These are phyloP conservation scores for Bedellia somnulentella DNA, from an alignment of 2,888 invertebrate species.

Conservation along the genomic window DNA sequence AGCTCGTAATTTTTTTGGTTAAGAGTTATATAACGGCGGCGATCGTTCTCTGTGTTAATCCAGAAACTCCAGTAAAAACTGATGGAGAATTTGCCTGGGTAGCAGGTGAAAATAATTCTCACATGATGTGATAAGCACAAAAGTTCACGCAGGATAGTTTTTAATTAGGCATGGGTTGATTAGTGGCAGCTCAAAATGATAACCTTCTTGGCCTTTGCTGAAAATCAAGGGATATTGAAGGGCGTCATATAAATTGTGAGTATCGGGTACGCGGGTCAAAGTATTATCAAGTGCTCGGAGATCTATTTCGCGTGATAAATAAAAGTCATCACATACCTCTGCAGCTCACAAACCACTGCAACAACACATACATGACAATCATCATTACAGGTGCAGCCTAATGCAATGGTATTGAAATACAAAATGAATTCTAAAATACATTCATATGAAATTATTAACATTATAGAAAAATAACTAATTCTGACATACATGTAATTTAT, in stretches of 20 bases:
- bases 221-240: constrained; percentile 20
- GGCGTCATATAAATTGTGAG: constrained; percentile 15
- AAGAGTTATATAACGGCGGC: background rate
- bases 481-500: too few relatives aligned
- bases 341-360: too few relatives aligned
- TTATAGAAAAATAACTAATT: too few relatives aligned
- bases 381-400: too few relatives aligned
- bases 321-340: constrained; percentile 9
- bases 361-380: too few relatives aligned
- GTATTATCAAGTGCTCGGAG: constrained; percentile 8
- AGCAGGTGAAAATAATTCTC: constrained; percentile 9
- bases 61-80: background rate
- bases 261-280: constrained; percentile 13
- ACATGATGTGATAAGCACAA: constrained; percentile 13
- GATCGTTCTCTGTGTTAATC: background rate
- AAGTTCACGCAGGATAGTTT: constrained; percentile 10
- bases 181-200: constrained; percentile 10
- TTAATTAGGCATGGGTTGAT: constrained; percentile 7
- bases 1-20: background rate
- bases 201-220: constrained; percentile 12
- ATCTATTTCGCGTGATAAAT: constrained; percentile 12
- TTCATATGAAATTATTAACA: too few relatives aligned
- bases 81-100: constrained; percentile 1
- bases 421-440: too few relatives aligned
- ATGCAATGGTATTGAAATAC: too few relatives aligned